A percentile compares a stretch with the other conserved stretches of the same genome.
These are phyloP conservation scores for Drosophila ochracea DNA, from an alignment of 2,888 invertebrate genomes.

Conservation along the genomic window DNA sequence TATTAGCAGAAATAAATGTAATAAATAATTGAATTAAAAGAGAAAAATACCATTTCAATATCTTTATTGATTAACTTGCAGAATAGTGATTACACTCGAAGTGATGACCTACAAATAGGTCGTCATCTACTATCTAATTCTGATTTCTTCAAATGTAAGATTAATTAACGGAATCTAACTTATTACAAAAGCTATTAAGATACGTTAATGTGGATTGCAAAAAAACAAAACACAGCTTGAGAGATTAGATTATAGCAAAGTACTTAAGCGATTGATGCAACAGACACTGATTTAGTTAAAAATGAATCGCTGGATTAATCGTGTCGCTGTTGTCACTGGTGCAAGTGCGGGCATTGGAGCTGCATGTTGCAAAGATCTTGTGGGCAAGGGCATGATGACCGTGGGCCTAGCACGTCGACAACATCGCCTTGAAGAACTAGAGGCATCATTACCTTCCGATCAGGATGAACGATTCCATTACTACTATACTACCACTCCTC, in stretches of 20 bases:
- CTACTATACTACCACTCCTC: too few species aligned
- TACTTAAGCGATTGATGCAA: neutral
- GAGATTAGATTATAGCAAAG: neutral
- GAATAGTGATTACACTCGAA: neutral
- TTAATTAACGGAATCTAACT: neutral
- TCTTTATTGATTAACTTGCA: neutral
- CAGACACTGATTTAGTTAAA: neutral
- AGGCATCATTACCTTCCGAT: slow-evolving; percentile 51
- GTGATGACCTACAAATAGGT: neutral
- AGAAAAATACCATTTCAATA: neutral
- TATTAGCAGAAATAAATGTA: slow-evolving; percentile 73
- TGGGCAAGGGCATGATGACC: slow-evolving; percentile 68
- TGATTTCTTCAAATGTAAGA: slow-evolving; percentile 15
- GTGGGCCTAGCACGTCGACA: slow-evolving; percentile 85
- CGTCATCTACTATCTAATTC: neutral
- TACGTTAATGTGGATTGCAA: neutral
- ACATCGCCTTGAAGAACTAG: slow-evolving; percentile 72
- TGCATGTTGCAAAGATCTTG: slow-evolving; percentile 56
- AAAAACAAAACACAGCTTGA: neutral
- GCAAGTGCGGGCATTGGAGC: slow-evolving; percentile 74
- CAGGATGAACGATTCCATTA: slow-evolving; percentile 75
- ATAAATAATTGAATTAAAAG: slow-evolving; percentile 57
- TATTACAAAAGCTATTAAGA: neutral
- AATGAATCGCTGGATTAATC: slow-evolving; percentile 71
- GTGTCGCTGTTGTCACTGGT: slow-evolving; percentile 72